Evolutionary conservation across 2,113 vertebrate species (phyloP).

Genomic region (Saccopteryx bilineata): DNA sequence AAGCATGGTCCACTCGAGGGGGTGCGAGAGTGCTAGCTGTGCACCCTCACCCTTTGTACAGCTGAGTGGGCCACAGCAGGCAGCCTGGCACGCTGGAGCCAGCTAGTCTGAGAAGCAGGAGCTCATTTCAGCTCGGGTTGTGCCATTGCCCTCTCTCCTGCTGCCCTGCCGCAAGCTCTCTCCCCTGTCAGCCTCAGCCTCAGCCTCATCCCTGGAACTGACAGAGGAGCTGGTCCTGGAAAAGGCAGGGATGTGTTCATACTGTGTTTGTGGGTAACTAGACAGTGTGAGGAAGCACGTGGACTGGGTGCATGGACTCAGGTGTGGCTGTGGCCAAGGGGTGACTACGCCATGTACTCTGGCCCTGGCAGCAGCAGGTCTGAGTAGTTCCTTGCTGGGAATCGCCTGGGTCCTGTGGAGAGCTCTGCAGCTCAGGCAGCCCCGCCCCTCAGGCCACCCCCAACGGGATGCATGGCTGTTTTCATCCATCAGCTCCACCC

Average conservation of each 20-base stretch:
- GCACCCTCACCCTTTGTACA: no score
- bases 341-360: neutral
- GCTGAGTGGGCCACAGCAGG: neutral
- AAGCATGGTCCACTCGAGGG: neutral
- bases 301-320: neutral
- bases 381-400: neutral
- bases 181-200: neutral
- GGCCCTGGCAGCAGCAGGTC: neutral
- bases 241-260: neutral
- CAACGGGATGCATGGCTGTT: neutral
- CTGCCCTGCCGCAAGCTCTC: neutral
- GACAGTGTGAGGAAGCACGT: neutral
- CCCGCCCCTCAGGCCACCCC: accelerated
- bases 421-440: neutral
- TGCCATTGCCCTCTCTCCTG: neutral
- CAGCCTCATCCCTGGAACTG: neutral
- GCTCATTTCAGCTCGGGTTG: neutral
- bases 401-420: neutral
- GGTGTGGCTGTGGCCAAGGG: neutral
- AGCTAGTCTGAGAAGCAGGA: neutral
- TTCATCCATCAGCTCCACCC: neutral
- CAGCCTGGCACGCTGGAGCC: neutral
- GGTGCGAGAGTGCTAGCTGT: neutral
- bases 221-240: neutral
- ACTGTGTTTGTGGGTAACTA: neutral